phyloP scores from a whole-genome alignment of 2,113 vertebrate species.

The Eretmochelys imbricata region DNA sequence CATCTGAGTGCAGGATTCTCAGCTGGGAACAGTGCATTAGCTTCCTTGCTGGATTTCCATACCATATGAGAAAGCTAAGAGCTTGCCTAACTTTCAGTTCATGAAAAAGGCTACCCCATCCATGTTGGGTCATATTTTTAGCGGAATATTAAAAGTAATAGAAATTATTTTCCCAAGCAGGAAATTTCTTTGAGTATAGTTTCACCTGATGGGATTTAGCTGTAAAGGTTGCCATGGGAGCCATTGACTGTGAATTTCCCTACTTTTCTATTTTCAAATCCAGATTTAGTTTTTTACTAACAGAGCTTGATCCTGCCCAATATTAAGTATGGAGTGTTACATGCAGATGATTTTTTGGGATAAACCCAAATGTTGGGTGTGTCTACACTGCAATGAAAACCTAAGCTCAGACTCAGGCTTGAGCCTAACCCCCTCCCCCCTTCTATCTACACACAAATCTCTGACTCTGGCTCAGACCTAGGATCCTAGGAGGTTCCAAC shows the following conservation, averaged over 20 bases:
- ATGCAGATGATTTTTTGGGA: not conserved
- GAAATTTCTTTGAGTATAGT: not conserved
- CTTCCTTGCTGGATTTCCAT: constrained; percentile 66
- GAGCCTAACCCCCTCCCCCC: not conserved
- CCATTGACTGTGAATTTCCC: not conserved
- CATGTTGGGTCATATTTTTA: constrained; percentile 45
- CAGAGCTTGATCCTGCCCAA: not conserved
- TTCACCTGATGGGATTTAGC: not conserved
- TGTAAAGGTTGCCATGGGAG: not conserved
- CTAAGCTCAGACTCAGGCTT: not conserved
- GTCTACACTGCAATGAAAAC: not conserved
- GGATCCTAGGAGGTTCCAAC: not conserved
- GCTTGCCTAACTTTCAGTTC: constrained; percentile 47
- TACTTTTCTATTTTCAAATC: not conserved
- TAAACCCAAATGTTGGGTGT: not conserved
- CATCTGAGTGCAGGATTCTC: constrained; percentile 38
- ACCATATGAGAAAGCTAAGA: constrained; percentile 51
- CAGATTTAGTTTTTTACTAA: not conserved
- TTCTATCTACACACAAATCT: not conserved
- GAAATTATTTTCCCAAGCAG: constrained; percentile 11
- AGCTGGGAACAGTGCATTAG: constrained; percentile 23
- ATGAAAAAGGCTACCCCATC: constrained; percentile 42
- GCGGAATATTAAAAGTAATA: constrained; percentile 53
- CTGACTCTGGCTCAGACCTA: not conserved
- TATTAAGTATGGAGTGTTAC: not conserved